Percentiles rank a stretch among this genome's conserved stretches.
Evolutionary conservation across 2,113 vertebrate genomes (phyloP).

Genomic region (Chloropsis cyanopogon): DNA sequence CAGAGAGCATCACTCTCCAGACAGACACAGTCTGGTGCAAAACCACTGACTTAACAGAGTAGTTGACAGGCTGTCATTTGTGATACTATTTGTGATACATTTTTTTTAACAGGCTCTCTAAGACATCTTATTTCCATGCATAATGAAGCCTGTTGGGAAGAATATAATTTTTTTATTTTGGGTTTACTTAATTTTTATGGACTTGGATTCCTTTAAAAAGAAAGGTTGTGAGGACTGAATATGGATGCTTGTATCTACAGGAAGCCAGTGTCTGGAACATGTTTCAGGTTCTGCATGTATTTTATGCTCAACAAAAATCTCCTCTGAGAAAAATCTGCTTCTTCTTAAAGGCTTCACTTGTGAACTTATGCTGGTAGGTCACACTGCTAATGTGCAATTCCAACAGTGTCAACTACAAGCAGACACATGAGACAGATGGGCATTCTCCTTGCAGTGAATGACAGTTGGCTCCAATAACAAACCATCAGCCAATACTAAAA

Average conservation of each 20-base stretch:
- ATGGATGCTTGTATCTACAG: background rate
- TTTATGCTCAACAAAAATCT: background rate
- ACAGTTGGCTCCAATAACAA: background rate
- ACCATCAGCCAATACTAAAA: background rate
- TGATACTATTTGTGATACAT: background rate
- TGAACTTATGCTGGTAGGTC: slow-evolving; percentile 23
- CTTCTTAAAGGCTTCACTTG: slow-evolving; percentile 14
- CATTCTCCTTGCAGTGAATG: slow-evolving; percentile 4
- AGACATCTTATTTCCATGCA: slow-evolving; percentile 1
- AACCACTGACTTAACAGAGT: background rate
- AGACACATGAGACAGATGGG: slow-evolving; percentile 4
- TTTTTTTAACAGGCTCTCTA: background rate
- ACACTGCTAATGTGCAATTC: background rate
- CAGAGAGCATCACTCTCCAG: background rate
- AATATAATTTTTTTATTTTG: background rate
- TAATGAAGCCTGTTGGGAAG: background rate
- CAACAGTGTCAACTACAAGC: background rate
- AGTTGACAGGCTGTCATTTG: background rate
- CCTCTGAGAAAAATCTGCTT: background rate
- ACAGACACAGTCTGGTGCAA: background rate
- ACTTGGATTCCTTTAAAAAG: slow-evolving; percentile 5
- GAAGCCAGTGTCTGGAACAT: background rate
- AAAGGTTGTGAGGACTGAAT: background rate
- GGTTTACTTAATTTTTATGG: background rate
- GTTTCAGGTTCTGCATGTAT: background rate